Evolutionary conservation across 2,888 invertebrate species (phyloP).

Genomic region (Polydrusus tereticollis): DNA sequence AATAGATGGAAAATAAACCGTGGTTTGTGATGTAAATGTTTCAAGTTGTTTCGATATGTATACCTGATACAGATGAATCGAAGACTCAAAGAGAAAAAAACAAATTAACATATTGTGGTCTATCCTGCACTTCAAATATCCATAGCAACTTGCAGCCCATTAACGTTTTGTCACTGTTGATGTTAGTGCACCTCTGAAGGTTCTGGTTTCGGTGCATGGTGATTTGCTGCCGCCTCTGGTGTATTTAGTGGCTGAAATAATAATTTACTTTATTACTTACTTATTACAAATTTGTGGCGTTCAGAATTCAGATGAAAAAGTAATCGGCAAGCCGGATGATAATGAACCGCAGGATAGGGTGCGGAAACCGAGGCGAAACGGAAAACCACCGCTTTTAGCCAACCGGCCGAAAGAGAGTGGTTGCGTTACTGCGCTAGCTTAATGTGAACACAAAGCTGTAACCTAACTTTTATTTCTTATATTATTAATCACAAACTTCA

Average conservation of each 20-base stretch:
- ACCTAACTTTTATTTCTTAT: no score
- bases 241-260: conserved; percentile 82
- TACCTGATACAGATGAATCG: conserved; percentile 49
- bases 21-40: conserved; percentile 40
- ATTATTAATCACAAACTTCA: no score
- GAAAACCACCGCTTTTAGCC: no score
- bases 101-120: no score
- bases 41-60: conserved; percentile 59
- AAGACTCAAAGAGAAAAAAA: conserved; percentile 30
- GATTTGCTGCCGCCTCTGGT: conserved; percentile 83
- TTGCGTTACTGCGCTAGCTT: no score
- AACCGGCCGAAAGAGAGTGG: no score
- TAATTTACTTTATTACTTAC: conserved; percentile 6
- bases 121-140: conserved; percentile 58
- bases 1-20: conserved; percentile 18
- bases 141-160: conserved; percentile 51
- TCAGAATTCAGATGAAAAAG: no score
- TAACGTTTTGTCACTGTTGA: conserved; percentile 52
- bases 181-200: conserved; percentile 86
- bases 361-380: no score
- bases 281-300: no score
- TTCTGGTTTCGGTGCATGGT: conserved; percentile 84
- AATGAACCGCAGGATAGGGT: no score
- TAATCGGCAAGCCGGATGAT: no score
- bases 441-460: no score